Conservation (phyloP, 2,888 invertebrate genomes). For the Iselma pallidipennis region DNA sequence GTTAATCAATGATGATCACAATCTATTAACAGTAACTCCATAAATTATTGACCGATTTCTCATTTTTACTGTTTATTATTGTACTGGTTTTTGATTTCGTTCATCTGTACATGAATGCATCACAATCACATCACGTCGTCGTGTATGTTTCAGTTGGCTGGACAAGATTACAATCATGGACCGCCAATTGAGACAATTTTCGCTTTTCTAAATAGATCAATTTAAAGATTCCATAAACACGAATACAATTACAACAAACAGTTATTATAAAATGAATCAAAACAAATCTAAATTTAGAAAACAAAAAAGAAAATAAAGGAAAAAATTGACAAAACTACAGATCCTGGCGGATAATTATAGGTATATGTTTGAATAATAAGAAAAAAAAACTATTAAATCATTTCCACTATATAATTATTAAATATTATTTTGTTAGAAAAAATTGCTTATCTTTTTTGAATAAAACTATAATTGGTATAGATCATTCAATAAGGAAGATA, state of each 20-base stretch:
- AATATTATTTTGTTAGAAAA: not conserved
- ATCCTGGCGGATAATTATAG: no score
- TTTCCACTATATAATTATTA: not conserved
- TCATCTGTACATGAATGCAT: no score
- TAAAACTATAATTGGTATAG: not conserved
- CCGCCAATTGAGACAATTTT: slow-evolving; percentile 29
- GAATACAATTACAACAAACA: not conserved
- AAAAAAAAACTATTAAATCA: not conserved
- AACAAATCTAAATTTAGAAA: not conserved
- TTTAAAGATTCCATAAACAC: not conserved
- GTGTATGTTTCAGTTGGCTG: slow-evolving; percentile 23
- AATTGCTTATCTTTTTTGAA: not conserved
- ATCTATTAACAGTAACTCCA: not conserved
- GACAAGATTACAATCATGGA: slow-evolving; percentile 27
- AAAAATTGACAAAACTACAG: no score
- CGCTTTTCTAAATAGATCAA: not conserved
- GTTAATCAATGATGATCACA: not conserved
- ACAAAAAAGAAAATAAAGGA: no score
- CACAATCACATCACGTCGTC: no score
- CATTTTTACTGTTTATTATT: no score
- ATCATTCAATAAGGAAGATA: not conserved
- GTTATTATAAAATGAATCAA: not conserved
- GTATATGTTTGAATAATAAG: not conserved
- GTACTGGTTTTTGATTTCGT: no score
- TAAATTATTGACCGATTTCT: not conserved